A percentile compares a stretch with the other conserved stretches of the same genome.
Conservation (phyloP, 1,140 invertebrate genomes). For the Sminthurides bifidus region DNA sequence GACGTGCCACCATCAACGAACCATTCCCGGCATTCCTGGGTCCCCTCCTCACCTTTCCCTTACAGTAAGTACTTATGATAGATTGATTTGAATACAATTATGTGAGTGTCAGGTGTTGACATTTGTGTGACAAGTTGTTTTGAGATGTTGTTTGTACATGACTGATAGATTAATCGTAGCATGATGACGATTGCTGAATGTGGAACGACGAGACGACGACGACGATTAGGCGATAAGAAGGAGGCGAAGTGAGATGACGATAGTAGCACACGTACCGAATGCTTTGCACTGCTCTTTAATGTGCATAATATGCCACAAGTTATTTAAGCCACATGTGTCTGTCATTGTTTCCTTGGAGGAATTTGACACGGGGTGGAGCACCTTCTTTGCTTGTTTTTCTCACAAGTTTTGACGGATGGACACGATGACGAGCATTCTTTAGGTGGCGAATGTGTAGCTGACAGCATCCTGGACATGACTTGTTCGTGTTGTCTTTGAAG, state of each 20-base stretch:
- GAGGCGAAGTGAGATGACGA: constrained; percentile 10
- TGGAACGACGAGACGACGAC: neutral
- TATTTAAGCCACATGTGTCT: no score
- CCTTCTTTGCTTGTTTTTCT: no score
- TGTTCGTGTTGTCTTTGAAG: constrained; percentile 12
- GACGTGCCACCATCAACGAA: constrained; percentile 28
- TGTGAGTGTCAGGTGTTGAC: neutral
- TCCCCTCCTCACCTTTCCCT: constrained; percentile 29
- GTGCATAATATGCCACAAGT: no score
- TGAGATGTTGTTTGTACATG: neutral
- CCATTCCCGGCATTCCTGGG: constrained; percentile 30
- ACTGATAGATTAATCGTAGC: no score
- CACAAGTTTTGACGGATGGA: constrained; percentile 17
- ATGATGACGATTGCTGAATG: no score
- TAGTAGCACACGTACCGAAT: no score
- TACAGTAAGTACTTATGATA: constrained; percentile 32
- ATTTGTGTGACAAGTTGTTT: neutral
- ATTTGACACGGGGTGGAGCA: constrained; percentile 20
- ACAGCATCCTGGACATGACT: no score
- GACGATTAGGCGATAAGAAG: neutral
- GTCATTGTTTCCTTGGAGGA: no score
- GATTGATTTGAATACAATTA: neutral
- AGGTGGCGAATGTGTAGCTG: neutral
- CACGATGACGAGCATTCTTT: constrained; percentile 9
- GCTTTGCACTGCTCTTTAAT: no score